These are phyloP conservation scores for Malurus leucopterus DNA, from an alignment of 2,797 vertebrate genomes.

Conservation along the genomic window DNA sequence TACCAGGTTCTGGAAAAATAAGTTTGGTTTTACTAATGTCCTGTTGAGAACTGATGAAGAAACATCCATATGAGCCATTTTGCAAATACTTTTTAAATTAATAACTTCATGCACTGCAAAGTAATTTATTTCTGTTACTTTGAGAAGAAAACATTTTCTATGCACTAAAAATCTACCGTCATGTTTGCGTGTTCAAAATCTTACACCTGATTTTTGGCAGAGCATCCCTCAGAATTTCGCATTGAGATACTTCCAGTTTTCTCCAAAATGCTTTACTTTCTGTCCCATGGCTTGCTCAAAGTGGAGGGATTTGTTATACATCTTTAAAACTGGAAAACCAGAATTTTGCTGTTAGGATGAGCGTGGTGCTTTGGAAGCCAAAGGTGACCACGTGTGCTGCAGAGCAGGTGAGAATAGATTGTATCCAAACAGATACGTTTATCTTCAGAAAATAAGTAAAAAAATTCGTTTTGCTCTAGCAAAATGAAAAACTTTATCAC, in stretches of 20 bases:
- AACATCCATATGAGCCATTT: neutral
- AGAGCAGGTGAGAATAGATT: neutral
- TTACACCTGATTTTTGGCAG: neutral
- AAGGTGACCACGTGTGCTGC: rapidly evolving
- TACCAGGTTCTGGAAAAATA: neutral
- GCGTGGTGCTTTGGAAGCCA: neutral
- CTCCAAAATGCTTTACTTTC: neutral
- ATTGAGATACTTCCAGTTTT: neutral
- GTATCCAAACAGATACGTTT: neutral
- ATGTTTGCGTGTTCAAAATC: neutral
- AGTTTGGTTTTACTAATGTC: neutral
- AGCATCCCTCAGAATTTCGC: neutral
- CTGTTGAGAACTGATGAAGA: neutral
- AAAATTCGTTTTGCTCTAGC: neutral
- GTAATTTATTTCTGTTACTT: neutral
- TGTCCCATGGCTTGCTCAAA: neutral
- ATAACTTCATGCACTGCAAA: rapidly evolving
- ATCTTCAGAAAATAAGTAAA: neutral
- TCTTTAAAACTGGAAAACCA: neutral
- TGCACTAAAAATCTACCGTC: neutral
- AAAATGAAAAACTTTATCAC: neutral
- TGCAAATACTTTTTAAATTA: neutral
- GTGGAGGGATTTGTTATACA: neutral
- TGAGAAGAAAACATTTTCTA: neutral
- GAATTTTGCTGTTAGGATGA: neutral